Percentiles rank a stretch among this genome's conserved stretches.
phyloP scores from a whole-genome alignment of 1,140 invertebrate genomes.

The Choristoneura fumiferana region DNA sequence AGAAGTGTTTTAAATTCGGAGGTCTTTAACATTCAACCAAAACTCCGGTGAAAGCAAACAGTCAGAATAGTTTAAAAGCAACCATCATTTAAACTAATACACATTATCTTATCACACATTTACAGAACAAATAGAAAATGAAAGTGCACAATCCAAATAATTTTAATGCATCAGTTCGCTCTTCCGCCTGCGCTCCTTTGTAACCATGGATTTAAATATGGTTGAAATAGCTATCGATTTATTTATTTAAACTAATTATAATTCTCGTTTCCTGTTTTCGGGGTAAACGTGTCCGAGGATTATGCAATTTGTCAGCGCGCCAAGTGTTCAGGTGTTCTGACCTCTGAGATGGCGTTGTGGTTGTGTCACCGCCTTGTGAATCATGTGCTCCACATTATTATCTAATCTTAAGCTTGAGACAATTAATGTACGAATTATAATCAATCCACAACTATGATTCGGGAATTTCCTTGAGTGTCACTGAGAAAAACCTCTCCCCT shows the following conservation, averaged over 20 bases:
- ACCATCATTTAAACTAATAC: too few relatives aligned
- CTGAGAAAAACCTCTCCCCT: too few relatives aligned
- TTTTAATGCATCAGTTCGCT: neutral
- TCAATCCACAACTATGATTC: too few relatives aligned
- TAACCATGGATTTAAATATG: conserved; percentile 25
- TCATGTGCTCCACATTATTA: conserved; percentile 38
- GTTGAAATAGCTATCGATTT: conserved; percentile 18
- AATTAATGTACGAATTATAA: conserved; percentile 3
- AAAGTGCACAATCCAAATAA: neutral
- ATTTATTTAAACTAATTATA: conserved; percentile 35
- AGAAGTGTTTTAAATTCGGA: too few relatives aligned
- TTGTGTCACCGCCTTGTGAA: conserved; percentile 40
- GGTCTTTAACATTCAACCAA: too few relatives aligned
- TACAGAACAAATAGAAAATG: neutral
- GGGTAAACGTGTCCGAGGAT: conserved; percentile 38
- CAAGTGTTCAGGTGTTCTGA: conserved; percentile 62
- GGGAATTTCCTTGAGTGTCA: too few relatives aligned
- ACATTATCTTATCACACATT: too few relatives aligned
- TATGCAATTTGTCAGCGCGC: conserved; percentile 65
- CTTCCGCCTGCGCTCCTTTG: neutral
- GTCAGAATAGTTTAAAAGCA: too few relatives aligned
- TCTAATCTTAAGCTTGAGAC: conserved; percentile 20
- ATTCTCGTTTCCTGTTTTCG: conserved; percentile 64
- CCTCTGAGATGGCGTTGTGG: conserved; percentile 26
- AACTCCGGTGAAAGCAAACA: too few relatives aligned